phyloP scores from a whole-genome alignment of 1,140 invertebrate species.

The Drosophila orena region DNA sequence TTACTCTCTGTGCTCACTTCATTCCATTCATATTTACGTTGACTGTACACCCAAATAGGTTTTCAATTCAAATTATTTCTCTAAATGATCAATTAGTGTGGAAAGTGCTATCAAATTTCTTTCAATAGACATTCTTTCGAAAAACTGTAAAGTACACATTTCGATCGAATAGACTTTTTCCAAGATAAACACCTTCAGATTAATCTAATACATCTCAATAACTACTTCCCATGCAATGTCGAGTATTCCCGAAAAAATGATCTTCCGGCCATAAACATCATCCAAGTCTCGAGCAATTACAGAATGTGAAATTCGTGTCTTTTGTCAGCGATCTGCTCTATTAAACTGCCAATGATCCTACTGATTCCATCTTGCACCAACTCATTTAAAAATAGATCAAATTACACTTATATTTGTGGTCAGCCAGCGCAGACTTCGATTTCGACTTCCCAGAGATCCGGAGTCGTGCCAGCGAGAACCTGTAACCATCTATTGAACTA shows the following conservation, averaged over 20 bases:
- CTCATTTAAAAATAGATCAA: slow-evolving; percentile 38
- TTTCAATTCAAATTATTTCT: no score
- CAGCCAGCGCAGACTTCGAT: not conserved
- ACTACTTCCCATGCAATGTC: not conserved
- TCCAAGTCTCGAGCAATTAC: slow-evolving; percentile 1
- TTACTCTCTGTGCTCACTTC: no score
- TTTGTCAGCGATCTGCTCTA: not conserved
- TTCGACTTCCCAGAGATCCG: slow-evolving; percentile 2
- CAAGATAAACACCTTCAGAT: not conserved
- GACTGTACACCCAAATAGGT: no score
- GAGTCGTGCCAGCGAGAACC: slow-evolving; percentile 22
- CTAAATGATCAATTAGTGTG: no score
- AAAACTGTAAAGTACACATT: not conserved
- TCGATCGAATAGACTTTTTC: no score
- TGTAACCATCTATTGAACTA: slow-evolving; percentile 19
- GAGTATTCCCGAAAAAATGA: not conserved
- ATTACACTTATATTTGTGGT: slow-evolving; percentile 49
- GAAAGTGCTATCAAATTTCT: no score
- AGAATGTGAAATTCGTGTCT: slow-evolving; percentile 22
- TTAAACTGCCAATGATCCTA: slow-evolving; percentile 5
- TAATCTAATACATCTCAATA: not conserved
- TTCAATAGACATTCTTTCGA: not conserved
- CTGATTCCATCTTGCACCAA: slow-evolving; percentile 9
- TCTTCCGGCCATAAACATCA: not conserved
- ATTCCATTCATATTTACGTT: no score